Evolutionary conservation across 2,888 invertebrate genomes (phyloP).

Genomic region (Trichopoda pennipes): DNA sequence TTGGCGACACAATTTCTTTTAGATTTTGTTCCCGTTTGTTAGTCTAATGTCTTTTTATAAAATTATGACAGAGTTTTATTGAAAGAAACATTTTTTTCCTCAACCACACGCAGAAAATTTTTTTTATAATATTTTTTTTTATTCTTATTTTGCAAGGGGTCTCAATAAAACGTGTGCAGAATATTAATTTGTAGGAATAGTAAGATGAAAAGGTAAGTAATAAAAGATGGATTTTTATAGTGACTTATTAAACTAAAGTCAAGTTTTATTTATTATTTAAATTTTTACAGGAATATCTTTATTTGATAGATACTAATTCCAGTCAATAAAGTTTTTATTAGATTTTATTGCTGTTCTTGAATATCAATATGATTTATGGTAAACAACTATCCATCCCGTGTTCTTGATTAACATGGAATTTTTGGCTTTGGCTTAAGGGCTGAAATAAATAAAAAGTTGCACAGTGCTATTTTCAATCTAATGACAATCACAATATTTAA

Average conservation of each 20-base stretch:
- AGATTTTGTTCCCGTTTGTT: not conserved
- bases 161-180: slow-evolving; percentile 34
- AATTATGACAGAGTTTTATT: slow-evolving; percentile 45
- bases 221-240: slow-evolving; percentile 19
- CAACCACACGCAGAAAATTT: slow-evolving; percentile 46
- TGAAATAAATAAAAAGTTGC: no score
- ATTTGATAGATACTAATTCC: not conserved
- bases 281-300: not conserved
- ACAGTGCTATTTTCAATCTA: no score
- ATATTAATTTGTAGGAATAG: slow-evolving; percentile 53
- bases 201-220: slow-evolving; percentile 18
- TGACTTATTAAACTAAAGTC: slow-evolving; percentile 1
- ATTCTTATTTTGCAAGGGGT: slow-evolving; percentile 11
- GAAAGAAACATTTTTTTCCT: slow-evolving; percentile 15
- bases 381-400: no score
- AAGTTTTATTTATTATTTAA: not conserved
- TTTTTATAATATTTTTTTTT: slow-evolving; percentile 10
- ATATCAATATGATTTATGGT: no score
- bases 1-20: slow-evolving; percentile 61
- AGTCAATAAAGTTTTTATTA: no score
- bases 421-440: no score
- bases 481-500: no score
- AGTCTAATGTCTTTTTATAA: slow-evolving; percentile 40
- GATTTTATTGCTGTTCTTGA: no score
- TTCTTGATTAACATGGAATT: no score